Evolutionary conservation across 1,140 invertebrate species (phyloP).

Genomic region (Carposina sasakii): DNA sequence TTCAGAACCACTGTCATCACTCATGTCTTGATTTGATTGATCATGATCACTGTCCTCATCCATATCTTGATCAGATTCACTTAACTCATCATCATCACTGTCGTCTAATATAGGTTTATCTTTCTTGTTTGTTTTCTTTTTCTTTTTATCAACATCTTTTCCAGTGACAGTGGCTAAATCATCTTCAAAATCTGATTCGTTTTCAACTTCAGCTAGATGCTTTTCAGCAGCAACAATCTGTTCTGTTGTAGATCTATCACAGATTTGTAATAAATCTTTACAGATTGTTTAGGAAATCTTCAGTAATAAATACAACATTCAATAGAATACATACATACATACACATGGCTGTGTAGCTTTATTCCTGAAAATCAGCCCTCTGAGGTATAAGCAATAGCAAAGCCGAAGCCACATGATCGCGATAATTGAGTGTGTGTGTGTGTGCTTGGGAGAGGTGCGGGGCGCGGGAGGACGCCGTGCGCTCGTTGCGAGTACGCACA

Average conservation of each 20-base stretch:
- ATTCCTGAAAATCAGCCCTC: too few species aligned
- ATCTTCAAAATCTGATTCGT: conserved; percentile 78
- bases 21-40: conserved; percentile 18
- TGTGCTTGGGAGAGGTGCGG: too few species aligned
- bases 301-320: too few species aligned
- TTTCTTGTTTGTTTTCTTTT: conserved; percentile 31
- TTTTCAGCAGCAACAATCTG: conserved; percentile 76
- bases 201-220: conserved; percentile 74
- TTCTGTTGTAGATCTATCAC: conserved; percentile 81
- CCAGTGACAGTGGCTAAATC: conserved; percentile 73
- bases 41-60: conserved; percentile 21
- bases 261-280: conserved; percentile 85
- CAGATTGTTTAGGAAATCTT: conserved; percentile 18
- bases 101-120: conserved; percentile 2
- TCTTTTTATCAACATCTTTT: conserved; percentile 45
- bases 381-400: too few species aligned
- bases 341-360: too few species aligned
- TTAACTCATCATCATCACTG: conserved; percentile 29
- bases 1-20: conserved; percentile 3
- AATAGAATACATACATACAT: too few species aligned
- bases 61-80: conserved; percentile 32
- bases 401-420: too few species aligned
- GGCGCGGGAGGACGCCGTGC: too few species aligned
- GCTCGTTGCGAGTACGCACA: too few species aligned
- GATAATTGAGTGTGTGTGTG: too few species aligned